Evolutionary conservation across 2,113 vertebrate genomes (phyloP), one percentile per base, ranked within the genome.

Genomic region (Lasiurus borealis): DNA sequence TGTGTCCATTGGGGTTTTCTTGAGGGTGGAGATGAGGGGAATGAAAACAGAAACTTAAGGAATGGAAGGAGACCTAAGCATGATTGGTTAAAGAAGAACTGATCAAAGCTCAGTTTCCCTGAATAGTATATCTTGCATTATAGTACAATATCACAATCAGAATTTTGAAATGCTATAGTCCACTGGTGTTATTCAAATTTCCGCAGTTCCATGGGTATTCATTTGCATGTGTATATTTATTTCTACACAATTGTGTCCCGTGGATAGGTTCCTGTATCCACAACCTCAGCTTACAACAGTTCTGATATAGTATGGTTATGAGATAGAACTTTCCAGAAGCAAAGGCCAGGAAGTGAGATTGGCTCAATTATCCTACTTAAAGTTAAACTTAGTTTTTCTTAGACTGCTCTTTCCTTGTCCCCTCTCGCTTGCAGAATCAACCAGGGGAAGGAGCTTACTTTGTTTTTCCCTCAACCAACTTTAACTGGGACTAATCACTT

Each of bases 121-220:
- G 9, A 88, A 36, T 78, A 34, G 29, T 46, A 44, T 14, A 66
- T 77, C 11, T 85, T 91, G 13, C 13, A 91, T 73, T 91, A 81
- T 27, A 87, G 54, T n/a, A 78, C 18, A 85, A 29, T 82, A 88
- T 46, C 21, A 62, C 16, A 90, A 12, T 50, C 62, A 88, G 19
- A 69, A 75, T 89, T 64, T 75, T 85, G 15, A 8, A 23, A 88
- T 48, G 23, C n/a, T 50, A 69, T 31, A 44, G 69, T 94, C 34
- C 40, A 71, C 6, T 62, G 8, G 83, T 93, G 27, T 90, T 69
- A 73, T 48, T 93, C 29, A 84, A 44, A 80, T 91, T 76, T 88
- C 21, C 27, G 23, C 16, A 52, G 31, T 69, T 80, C 76, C 18
- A 50, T 6, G 23, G 91, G 8, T n/a, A 68, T 10, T 83, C 9